These are phyloP conservation scores for Creontiades dilutus DNA, from an alignment of 2,888 invertebrate species.

Conservation along the genomic window DNA sequence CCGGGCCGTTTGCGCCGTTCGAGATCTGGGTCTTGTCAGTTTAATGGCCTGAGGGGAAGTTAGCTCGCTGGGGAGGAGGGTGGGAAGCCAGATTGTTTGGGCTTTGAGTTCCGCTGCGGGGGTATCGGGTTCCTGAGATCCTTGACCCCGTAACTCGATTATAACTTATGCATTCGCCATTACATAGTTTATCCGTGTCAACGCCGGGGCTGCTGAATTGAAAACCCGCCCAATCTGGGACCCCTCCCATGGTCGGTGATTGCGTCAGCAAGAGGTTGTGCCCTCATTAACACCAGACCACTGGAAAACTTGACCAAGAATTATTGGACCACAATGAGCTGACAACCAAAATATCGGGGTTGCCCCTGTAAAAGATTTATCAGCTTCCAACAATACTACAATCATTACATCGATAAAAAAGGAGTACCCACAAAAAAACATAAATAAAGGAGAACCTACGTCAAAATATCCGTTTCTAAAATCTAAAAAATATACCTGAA, in stretches of 20 bases:
- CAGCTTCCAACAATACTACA: too few species aligned
- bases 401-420: too few species aligned
- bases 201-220: background rate
- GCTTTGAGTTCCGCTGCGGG: conserved; percentile 26
- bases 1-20: conserved; percentile 3
- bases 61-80: background rate
- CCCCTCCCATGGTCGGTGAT: background rate
- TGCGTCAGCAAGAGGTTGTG: background rate
- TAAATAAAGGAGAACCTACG: too few species aligned
- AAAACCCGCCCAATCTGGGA: background rate
- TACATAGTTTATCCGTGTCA: background rate
- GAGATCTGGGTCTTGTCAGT: conserved; percentile 46
- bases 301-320: too few species aligned
- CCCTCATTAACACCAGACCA: background rate
- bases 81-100: conserved; percentile 20
- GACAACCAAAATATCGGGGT: too few species aligned
- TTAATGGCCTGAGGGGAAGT: conserved; percentile 36
- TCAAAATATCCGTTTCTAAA: too few species aligned
- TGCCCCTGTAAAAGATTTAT: too few species aligned
- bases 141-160: conserved; percentile 61
- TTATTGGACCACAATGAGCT: too few species aligned
- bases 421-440: too few species aligned
- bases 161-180: conserved; percentile 26
- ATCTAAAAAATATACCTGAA: too few species aligned
- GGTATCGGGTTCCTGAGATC: conserved; percentile 45